Base-by-base conservation (phyloP, 2,797 vertebrate species). In the Lepus oiostolus region DNA sequence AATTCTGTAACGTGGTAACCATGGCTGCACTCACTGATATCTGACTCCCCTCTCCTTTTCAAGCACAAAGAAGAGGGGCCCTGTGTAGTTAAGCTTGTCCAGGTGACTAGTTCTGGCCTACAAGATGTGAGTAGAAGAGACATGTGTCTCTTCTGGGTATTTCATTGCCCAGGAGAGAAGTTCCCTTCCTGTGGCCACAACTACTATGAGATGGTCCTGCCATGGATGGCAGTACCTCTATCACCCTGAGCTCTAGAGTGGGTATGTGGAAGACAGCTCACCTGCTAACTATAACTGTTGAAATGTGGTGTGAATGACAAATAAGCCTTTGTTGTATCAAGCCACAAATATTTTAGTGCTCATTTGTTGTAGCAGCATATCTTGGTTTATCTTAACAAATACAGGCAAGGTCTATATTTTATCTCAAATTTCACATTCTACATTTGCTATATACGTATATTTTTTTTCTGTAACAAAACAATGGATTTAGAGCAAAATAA, bases 401-500 rank as follows among this genome's bases (percentile, higher is more conserved):
- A 65, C 16, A 89, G 22, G 42, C 54, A 16, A 84, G 63, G 87
- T 58, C 32, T 60, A 3, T 22, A 58, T 50, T 92, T 54, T 60
- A 50, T 74, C n/a, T 68, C 74, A 88, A 81, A 4, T 81, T 80
- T 72, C 28, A 82, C 35, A 35, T 72, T 50, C 52, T 86, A 3
- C 2, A 32, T 19, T 38, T 72, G 54, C 5, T 24, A 62, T 22
- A 7, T 5, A 81, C 26, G 12, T 58, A 54, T 71, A 7, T 71
- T 19, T 89, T 71, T 88, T 88, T 92, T 88, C 30, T 89, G 35
- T 24, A 32, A 4, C 58, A 32, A 89, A 62, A 91, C 50, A 85
- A 65, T 82, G 22, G 14, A 76, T 54, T 38, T 89, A 65, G 16
- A 89, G 28, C 19, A 62, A 71, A 89, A 94, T 72, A 30, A 89